Base-by-base conservation (phyloP, 2,888 invertebrate genomes). In the Fragum whitleyi region DNA sequence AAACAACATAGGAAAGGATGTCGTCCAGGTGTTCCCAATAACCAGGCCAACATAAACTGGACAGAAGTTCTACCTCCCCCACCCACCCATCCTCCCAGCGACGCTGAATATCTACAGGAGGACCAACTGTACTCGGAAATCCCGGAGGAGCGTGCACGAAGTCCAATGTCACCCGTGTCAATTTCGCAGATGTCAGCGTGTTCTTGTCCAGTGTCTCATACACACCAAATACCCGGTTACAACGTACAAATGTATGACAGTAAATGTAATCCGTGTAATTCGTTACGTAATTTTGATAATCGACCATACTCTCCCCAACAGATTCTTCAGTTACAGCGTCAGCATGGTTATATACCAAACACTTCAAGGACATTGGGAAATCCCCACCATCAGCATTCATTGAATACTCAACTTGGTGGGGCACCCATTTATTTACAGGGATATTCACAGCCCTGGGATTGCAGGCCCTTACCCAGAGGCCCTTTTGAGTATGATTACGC, bases 61-160 rank as follows among this genome's bases (percentile, higher is more conserved):
- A 92, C 91, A 29, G 94, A 93, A 86, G 90, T 94, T 73, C 88
- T 94, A 11, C 94, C 94, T 32, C 94, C 94, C 14, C 94, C 94
- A 11, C 94, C 94, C 2, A 93, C 93, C 59, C 93, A 94, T 83
- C 94, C 94, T 16, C 93, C 93, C 0, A 93, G 91, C 80, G 92
- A 92, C 65, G 85, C 90, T 47, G 92, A 92, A 19, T 90, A 92
- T 6, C 91, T 92, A 9, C 73, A 62, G 7, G 85, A 85, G 28
- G 82, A 82, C 42, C 80, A 78, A 65, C 74, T 83, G 36, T 85
- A 85, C 55, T 86, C 86, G 19, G 80, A 85, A 73, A 83, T 84
- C 47, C 83, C 86, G 23, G 87, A 86, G 61, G 83, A 81, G 39
- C 71, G 79, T 19, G 79, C 85, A 28, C 79, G 87, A 28, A 89